These are phyloP conservation scores for Malthinus flaveolus DNA, from an alignment of 2,888 invertebrate species.

Conservation along the genomic window DNA sequence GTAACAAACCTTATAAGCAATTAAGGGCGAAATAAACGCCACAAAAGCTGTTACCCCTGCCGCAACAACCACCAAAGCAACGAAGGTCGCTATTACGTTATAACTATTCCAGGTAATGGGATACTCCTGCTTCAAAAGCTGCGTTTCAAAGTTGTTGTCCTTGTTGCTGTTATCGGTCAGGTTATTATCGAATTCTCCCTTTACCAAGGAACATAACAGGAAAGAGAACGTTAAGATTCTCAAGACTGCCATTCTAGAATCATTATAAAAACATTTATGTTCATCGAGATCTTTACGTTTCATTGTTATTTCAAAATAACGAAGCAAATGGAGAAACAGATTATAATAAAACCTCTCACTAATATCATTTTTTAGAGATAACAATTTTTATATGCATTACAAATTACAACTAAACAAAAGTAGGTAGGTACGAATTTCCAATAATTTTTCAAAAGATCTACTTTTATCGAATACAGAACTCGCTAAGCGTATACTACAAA, in stretches of 20 bases:
- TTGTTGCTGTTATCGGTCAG: slow-evolving; percentile 16
- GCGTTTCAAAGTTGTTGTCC: slow-evolving; percentile 15
- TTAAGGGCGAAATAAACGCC: slow-evolving; percentile 43
- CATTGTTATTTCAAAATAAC: slow-evolving; percentile 16
- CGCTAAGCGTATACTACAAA: no score
- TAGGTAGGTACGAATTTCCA: no score
- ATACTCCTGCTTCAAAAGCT: slow-evolving; percentile 14
- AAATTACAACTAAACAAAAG: no score
- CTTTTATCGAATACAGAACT: no score
- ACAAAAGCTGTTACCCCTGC: slow-evolving; percentile 39
- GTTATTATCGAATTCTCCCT: slow-evolving; percentile 20
- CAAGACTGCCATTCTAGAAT: slow-evolving; percentile 20
- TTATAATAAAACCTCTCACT: slow-evolving; percentile 1
- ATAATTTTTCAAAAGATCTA: no score
- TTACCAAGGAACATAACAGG: slow-evolving; percentile 10
- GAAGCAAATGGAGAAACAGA: slow-evolving; percentile 13
- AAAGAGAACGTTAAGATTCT: slow-evolving; percentile 17
- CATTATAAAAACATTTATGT: slow-evolving; percentile 16
- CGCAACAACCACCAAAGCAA: slow-evolving; percentile 41
- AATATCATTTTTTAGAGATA: slow-evolving; percentile 8
- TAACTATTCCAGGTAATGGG: slow-evolving; percentile 37
- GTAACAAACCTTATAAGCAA: slow-evolving; percentile 48
- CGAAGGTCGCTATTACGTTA: slow-evolving; percentile 36
- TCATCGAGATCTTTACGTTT: slow-evolving; percentile 15
- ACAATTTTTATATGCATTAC: background rate